These are phyloP conservation scores for Hylomyscus alleni DNA, from an alignment of 2,797 vertebrate genomes.

Conservation along the genomic window DNA sequence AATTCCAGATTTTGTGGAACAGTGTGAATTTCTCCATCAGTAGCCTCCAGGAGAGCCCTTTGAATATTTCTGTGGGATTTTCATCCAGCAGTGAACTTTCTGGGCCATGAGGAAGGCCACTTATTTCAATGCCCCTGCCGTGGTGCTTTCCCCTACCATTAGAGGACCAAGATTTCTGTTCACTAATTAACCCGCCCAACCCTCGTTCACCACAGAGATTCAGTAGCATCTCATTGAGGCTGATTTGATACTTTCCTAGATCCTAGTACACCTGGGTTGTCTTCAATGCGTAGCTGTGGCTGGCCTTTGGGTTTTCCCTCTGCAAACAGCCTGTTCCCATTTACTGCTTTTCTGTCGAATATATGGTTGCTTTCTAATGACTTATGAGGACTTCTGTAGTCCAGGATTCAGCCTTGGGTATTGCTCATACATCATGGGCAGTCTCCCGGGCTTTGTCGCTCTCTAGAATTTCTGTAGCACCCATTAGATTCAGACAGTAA, in stretches of 20 bases:
- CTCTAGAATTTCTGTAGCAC: neutral
- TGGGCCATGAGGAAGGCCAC: neutral
- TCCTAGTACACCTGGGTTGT: neutral
- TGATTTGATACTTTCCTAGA: conserved; percentile 29
- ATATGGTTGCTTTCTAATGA: neutral
- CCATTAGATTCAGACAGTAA: neutral
- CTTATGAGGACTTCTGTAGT: neutral
- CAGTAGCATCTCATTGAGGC: neutral
- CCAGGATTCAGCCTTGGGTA: neutral
- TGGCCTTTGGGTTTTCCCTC: neutral
- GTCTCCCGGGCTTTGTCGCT: neutral
- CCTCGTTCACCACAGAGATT: neutral
- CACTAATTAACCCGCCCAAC: too few species aligned
- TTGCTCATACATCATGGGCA: neutral
- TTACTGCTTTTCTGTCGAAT: conserved; percentile 11
- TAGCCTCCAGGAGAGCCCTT: neutral
- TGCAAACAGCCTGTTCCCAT: neutral
- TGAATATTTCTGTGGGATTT: conserved; percentile 34
- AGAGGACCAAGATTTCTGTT: neutral
- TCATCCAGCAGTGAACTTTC: conserved; percentile 21
- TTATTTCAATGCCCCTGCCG: neutral
- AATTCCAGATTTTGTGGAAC: neutral
- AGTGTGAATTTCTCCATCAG: neutral
- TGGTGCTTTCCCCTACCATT: neutral
- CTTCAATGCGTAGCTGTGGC: neutral